These are phyloP conservation scores for Saccopteryx bilineata DNA, from an alignment of 2,113 vertebrate genomes.

Conservation along the genomic window DNA sequence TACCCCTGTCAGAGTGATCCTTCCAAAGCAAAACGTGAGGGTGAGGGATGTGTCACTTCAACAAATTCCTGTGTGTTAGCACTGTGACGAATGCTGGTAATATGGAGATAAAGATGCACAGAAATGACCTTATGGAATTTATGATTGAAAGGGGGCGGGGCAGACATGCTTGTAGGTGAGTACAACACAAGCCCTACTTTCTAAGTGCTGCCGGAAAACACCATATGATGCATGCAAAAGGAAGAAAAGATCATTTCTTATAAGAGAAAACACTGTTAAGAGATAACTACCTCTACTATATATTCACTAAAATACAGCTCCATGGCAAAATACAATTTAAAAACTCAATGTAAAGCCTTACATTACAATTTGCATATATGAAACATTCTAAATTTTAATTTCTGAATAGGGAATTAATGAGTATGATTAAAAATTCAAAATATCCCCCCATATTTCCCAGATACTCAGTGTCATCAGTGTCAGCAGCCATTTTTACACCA, in stretches of 20 bases:
- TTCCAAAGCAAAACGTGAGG: constrained; percentile 36
- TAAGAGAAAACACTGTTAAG: not conserved
- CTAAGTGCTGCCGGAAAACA: not conserved
- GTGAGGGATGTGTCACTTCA: not conserved
- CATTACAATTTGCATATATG: not conserved
- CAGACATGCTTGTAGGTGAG: not conserved
- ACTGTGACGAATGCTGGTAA: not conserved
- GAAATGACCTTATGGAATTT: not conserved
- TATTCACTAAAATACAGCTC: not conserved
- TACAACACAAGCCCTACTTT: not conserved
- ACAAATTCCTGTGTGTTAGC: constrained; percentile 11
- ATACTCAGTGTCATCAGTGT: not conserved
- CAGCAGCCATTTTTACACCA: not conserved
- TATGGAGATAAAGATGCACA: not conserved
- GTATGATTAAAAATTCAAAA: constrained; percentile 52
- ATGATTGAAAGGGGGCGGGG: not conserved
- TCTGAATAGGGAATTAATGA: not conserved
- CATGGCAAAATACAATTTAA: not conserved
- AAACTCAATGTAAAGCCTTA: not conserved
- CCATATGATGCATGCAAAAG: not conserved
- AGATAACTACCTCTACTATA: not conserved
- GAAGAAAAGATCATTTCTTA: not conserved
- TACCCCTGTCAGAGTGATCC: not conserved
- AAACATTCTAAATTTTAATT: constrained; percentile 36
- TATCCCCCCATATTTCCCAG: not conserved